A percentile compares a stretch with the other conserved stretches of the same genome.
Evolutionary conservation across 2,797 vertebrate species (phyloP).

Genomic region (Sebastes minor): DNA sequence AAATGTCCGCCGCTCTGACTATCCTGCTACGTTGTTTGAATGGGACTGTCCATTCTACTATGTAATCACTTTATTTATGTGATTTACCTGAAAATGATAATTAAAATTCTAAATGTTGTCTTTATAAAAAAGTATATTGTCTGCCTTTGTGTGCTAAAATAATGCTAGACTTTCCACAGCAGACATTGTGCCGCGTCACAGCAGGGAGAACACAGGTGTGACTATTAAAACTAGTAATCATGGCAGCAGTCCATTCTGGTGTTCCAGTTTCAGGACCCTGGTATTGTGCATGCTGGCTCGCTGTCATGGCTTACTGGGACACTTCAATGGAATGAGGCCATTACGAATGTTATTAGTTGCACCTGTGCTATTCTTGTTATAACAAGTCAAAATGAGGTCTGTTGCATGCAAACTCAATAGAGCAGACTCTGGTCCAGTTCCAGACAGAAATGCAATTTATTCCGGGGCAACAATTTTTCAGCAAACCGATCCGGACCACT

Average conservation of each 20-base stretch:
- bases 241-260: slow-evolving; percentile 34
- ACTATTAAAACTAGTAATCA: slow-evolving; percentile 40
- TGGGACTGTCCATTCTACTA: too few relatives aligned
- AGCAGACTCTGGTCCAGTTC: background rate
- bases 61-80: background rate
- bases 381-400: slow-evolving; percentile 1
- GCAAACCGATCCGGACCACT: background rate
- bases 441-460: background rate
- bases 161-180: background rate
- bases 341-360: slow-evolving; percentile 23
- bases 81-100: background rate
- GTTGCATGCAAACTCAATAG: background rate
- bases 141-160: background rate
- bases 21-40: too few relatives aligned
- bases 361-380: slow-evolving; percentile 38
- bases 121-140: background rate
- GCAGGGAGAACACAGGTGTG: slow-evolving; percentile 32
- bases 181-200: slow-evolving; percentile 15
- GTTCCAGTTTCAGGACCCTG: slow-evolving; percentile 26
- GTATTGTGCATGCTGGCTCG: slow-evolving; percentile 30
- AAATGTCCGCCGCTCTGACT: too few relatives aligned
- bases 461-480: background rate
- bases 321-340: slow-evolving; percentile 40
- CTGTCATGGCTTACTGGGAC: slow-evolving; percentile 24
- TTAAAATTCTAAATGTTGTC: background rate